A percentile compares a stretch with the other conserved stretches of the same genome.
phyloP scores from a whole-genome alignment of 2,797 vertebrate species.

The Acanthurus lineatus region DNA sequence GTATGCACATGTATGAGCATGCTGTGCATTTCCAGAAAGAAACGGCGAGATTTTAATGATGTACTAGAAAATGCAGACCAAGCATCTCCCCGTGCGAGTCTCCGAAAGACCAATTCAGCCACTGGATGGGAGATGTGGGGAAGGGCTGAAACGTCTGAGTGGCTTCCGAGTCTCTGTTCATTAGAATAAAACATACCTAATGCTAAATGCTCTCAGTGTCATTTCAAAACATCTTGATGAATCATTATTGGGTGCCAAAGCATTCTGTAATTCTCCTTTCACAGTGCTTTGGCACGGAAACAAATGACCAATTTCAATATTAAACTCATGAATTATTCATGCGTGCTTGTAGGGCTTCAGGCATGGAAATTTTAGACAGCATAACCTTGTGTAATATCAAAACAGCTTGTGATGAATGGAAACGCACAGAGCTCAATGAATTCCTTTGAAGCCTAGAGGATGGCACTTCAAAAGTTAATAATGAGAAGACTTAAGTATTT shows the following conservation, averaged over 20 bases:
- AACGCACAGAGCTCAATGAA: conserved; percentile 51
- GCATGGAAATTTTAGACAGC: conserved; percentile 56
- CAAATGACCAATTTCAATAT: conserved; percentile 80
- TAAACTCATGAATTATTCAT: conserved; percentile 79
- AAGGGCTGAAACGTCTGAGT: conserved; percentile 40
- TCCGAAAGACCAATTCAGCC: conserved; percentile 66
- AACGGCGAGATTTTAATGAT: conserved; percentile 67
- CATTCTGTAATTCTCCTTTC: conserved; percentile 66
- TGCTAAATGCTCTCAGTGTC: conserved; percentile 60
- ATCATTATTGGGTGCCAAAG: conserved; percentile 71
- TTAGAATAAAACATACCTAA: conserved; percentile 54
- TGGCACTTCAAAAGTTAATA: conserved; percentile 47
- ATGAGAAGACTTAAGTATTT: conserved; percentile 20
- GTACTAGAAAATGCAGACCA: conserved; percentile 65
- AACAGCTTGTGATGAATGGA: conserved; percentile 66
- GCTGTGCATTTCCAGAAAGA: conserved; percentile 30
- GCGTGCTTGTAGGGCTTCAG: conserved; percentile 52
- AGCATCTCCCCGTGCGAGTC: conserved; percentile 63
- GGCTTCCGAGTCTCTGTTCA: conserved; percentile 46
- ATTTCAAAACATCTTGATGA: conserved; percentile 70
- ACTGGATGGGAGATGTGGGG: conserved; percentile 34
- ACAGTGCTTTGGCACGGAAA: conserved; percentile 69
- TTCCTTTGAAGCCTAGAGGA: conserved; percentile 52
- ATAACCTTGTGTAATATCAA: conserved; percentile 73
- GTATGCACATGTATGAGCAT: conserved; percentile 2